These are phyloP conservation scores for Yponomeuta evonymella DNA, from an alignment of 2,888 invertebrate genomes.

Conservation along the genomic window DNA sequence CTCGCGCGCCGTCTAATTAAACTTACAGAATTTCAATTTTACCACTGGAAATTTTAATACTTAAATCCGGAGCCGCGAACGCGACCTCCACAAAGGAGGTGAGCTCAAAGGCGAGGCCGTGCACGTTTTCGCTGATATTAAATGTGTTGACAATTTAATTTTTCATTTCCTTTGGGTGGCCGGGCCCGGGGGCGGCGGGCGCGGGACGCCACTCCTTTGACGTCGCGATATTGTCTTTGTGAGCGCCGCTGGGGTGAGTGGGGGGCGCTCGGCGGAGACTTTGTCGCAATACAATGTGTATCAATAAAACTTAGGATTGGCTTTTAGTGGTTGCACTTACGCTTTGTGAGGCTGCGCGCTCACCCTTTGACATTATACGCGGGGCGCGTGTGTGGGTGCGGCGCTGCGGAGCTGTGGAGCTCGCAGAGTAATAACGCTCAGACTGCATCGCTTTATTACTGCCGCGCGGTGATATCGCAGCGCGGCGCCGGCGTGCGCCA, in stretches of 20 bases:
- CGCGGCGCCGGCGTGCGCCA: neutral
- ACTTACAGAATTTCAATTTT: conserved; percentile 73
- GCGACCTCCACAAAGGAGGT: conserved; percentile 57
- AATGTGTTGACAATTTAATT: conserved; percentile 78
- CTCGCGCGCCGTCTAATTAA: conserved; percentile 66
- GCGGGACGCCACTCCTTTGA: conserved; percentile 67
- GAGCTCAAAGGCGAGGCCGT: conserved; percentile 71
- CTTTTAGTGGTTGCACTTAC: conserved; percentile 78
- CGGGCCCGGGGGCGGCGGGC: conserved; percentile 40
- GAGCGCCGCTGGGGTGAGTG: conserved; percentile 66
- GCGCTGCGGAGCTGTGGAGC: conserved; percentile 32
- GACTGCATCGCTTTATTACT: conserved; percentile 42
- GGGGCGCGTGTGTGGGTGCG: conserved; percentile 36
- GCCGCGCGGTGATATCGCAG: neutral
- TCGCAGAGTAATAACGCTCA: conserved; percentile 50
- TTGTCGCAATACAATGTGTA: conserved; percentile 78
- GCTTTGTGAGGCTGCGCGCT: conserved; percentile 74
- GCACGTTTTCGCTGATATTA: conserved; percentile 77
- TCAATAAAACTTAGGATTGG: conserved; percentile 78
- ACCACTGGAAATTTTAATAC: conserved; percentile 70
- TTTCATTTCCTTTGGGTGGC: conserved; percentile 74
- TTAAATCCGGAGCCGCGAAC: conserved; percentile 61
- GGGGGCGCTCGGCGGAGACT: conserved; percentile 70
- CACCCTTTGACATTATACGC: conserved; percentile 75
- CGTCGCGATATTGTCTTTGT: conserved; percentile 77